These are phyloP conservation scores for Acanthococcus lagerstroemiae DNA, from an alignment of 2,888 invertebrate species.

Conservation along the genomic window DNA sequence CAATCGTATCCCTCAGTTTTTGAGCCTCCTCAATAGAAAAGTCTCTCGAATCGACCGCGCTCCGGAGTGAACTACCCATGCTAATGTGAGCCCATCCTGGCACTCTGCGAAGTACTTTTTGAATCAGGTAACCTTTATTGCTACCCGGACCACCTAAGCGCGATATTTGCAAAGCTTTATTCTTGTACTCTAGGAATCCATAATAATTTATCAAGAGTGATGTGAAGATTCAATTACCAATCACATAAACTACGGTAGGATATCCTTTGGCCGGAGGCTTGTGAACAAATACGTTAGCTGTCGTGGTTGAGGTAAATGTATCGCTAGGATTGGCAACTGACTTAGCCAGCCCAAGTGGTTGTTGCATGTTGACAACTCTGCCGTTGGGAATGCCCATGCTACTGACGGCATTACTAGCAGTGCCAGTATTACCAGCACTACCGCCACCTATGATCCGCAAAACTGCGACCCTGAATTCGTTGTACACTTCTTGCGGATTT, in stretches of 20 bases:
- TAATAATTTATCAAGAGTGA: not conserved
- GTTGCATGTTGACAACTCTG: not conserved
- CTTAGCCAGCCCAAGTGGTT: not conserved
- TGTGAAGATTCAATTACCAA: constrained; percentile 40
- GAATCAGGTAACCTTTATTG: constrained; percentile 72
- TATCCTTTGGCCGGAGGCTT: constrained; percentile 40
- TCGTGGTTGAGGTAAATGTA: constrained; percentile 32
- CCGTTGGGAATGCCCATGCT: constrained; percentile 34
- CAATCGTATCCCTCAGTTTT: constrained; percentile 58
- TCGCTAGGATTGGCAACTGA: constrained; percentile 31
- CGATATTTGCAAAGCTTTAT: not conserved
- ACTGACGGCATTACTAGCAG: constrained; percentile 28
- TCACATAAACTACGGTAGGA: constrained; percentile 46
- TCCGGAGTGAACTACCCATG: constrained; percentile 65
- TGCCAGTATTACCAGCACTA: constrained; percentile 29
- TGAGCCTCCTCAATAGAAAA: constrained; percentile 46
- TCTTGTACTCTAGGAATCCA: not conserved
- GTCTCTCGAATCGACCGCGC: constrained; percentile 50
- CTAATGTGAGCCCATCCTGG: constrained; percentile 69
- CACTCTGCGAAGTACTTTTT: constrained; percentile 56
- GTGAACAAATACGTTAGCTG: constrained; percentile 36
- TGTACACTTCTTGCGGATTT: constrained; percentile 75
- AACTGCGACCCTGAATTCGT: constrained; percentile 69
- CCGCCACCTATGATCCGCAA: constrained; percentile 57
- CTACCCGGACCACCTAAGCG: constrained; percentile 79